These are phyloP conservation scores for Polydrusus tereticollis DNA, from an alignment of 2,888 invertebrate species.

Conservation along the genomic window DNA sequence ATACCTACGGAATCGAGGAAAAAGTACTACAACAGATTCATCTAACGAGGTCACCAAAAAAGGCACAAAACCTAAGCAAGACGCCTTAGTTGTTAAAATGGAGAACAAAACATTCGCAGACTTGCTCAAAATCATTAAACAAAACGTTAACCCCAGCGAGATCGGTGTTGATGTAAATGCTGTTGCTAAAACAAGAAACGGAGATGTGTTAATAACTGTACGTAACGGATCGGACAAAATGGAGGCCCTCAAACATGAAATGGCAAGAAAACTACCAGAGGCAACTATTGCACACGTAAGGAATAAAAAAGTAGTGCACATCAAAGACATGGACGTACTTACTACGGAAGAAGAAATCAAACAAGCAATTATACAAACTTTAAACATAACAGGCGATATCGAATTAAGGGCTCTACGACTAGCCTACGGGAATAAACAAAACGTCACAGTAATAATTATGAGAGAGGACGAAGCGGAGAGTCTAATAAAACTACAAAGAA, in stretches of 20 bases:
- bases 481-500: constrained; percentile 9
- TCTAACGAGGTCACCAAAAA: not conserved
- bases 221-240: not conserved
- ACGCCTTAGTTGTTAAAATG: not conserved
- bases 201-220: not conserved
- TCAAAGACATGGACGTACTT: not conserved
- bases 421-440: constrained; percentile 45
- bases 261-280: not conserved
- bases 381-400: not conserved
- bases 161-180: too few relatives aligned
- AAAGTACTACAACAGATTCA: not conserved
- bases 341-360: constrained; percentile 1
- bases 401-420: constrained; percentile 48
- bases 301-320: not conserved
- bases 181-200: not conserved
- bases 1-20: not conserved
- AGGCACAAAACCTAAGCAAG: not conserved
- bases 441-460: constrained; percentile 45
- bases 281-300: too few relatives aligned
- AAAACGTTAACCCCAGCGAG: not conserved
- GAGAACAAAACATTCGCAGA: constrained; percentile 10
- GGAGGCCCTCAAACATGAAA: constrained; percentile 10
- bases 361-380: not conserved
- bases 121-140: not conserved
- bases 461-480: constrained; percentile 22